phyloP scores from a whole-genome alignment of 2,113 vertebrate genomes.

The Gallinago paraguaiae region DNA sequence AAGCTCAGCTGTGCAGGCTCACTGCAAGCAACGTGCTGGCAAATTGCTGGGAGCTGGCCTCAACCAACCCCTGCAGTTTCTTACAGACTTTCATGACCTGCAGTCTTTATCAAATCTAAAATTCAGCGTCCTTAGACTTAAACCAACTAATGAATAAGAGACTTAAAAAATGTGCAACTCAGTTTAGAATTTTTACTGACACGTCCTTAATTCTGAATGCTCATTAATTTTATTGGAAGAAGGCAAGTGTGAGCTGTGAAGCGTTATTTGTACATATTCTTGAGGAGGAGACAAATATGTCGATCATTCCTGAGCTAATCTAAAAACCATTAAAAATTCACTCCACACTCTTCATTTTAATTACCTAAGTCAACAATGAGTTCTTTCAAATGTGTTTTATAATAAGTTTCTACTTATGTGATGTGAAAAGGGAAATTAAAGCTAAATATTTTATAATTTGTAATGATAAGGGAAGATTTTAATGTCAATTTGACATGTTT shows the following conservation, averaged over 20 bases:
- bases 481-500: slow-evolving; percentile 47
- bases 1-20: not conserved
- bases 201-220: not conserved
- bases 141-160: not conserved
- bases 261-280: slow-evolving; percentile 40
- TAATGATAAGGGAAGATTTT: slow-evolving; percentile 58
- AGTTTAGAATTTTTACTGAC: slow-evolving; percentile 11
- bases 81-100: not conserved
- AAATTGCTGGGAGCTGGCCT: not conserved
- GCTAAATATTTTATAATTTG: slow-evolving; percentile 75
- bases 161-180: not conserved
- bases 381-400: slow-evolving; percentile 65
- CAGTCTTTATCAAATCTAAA: not conserved
- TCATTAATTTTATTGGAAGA: slow-evolving; percentile 33
- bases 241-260: slow-evolving; percentile 23
- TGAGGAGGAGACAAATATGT: slow-evolving; percentile 26
- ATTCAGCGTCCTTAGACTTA: not conserved
- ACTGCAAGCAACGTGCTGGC: not conserved
- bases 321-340: slow-evolving; percentile 70
- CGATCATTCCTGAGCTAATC: slow-evolving; percentile 51
- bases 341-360: slow-evolving; percentile 70
- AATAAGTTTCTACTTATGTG: slow-evolving; percentile 60
- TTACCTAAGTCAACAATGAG: slow-evolving; percentile 64
- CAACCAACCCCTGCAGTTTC: not conserved
- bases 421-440: slow-evolving; percentile 71